A percentile compares a stretch with the other conserved stretches of the same genome.
Conservation (phyloP, 2,888 invertebrate species). For the Epistrophella euchroma region DNA sequence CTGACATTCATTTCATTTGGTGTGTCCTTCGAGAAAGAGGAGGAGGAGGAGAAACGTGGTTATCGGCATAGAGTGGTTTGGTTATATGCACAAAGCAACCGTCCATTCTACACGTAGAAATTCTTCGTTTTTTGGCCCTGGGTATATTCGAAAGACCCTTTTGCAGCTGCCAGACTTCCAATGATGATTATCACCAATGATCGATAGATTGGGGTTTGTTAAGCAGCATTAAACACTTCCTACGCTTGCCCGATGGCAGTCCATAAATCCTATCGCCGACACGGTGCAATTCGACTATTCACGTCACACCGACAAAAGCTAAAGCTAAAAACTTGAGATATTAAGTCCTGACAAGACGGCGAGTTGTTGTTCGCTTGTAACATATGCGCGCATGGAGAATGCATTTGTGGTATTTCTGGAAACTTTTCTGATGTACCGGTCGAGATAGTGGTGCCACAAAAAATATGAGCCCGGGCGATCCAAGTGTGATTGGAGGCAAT, state of each 20-base stretch:
- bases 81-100: not conserved
- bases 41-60: slow-evolving; percentile 28
- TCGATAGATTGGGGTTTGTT: slow-evolving; percentile 74
- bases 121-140: slow-evolving; percentile 10
- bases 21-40: slow-evolving; percentile 23
- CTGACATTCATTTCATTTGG: slow-evolving; percentile 69
- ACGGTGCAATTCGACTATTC: slow-evolving; percentile 45
- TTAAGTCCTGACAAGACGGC: slow-evolving; percentile 72
- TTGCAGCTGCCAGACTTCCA: slow-evolving; percentile 32
- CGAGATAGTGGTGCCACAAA: slow-evolving; percentile 65
- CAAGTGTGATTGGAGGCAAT: slow-evolving; percentile 68
- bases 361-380: slow-evolving; percentile 56
- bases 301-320: slow-evolving; percentile 64
- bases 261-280: slow-evolving; percentile 67
- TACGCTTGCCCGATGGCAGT: slow-evolving; percentile 70
- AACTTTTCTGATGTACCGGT: slow-evolving; percentile 72
- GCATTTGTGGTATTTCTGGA: slow-evolving; percentile 71
- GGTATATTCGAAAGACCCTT: slow-evolving; percentile 22
- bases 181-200: slow-evolving; percentile 70
- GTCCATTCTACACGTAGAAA: not conserved
- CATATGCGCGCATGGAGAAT: slow-evolving; percentile 31
- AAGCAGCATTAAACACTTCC: slow-evolving; percentile 76
- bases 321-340: slow-evolving; percentile 72
- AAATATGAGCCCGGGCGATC: slow-evolving; percentile 67
- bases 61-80: slow-evolving; percentile 12